Conservation (phyloP, 2,113 vertebrate species). For the Oryzias curvinotus region DNA sequence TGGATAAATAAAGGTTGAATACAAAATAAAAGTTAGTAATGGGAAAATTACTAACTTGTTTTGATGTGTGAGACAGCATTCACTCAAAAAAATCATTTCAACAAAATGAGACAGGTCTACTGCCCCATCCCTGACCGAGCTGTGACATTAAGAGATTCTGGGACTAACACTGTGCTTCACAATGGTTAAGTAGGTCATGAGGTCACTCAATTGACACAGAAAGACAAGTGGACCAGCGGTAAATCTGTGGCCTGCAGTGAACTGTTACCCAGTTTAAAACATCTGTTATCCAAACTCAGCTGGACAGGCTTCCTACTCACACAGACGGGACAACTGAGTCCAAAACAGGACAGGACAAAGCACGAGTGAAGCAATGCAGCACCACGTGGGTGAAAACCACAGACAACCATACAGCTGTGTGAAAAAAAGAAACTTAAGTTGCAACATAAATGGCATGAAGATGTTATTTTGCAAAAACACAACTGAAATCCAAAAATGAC, state of each 20-base stretch:
- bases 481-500: too few species aligned
- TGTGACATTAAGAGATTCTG: constrained; percentile 46
- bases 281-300: constrained; percentile 41
- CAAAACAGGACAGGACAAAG: constrained; percentile 6
- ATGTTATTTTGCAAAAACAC: too few species aligned
- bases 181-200: constrained; percentile 53
- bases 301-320: constrained; percentile 7
- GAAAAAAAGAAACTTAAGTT: too few species aligned
- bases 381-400: not conserved
- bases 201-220: constrained; percentile 63
- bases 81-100: too few species aligned
- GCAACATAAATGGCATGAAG: too few species aligned
- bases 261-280: constrained; percentile 7
- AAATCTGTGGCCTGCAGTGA: constrained; percentile 7
- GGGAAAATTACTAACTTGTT: too few species aligned
- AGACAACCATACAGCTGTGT: not conserved
- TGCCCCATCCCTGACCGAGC: not conserved
- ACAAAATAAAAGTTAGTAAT: too few species aligned
- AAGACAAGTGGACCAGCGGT: constrained; percentile 39
- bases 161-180: constrained; percentile 49
- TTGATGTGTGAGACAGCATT: too few species aligned
- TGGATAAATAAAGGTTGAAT: too few species aligned
- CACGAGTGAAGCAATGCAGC: constrained; percentile 18
- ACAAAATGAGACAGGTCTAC: too few species aligned
- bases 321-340: constrained; percentile 13